These are phyloP conservation scores for Drosophila seguyi DNA, from an alignment of 1,140 invertebrate genomes.

Conservation along the genomic window DNA sequence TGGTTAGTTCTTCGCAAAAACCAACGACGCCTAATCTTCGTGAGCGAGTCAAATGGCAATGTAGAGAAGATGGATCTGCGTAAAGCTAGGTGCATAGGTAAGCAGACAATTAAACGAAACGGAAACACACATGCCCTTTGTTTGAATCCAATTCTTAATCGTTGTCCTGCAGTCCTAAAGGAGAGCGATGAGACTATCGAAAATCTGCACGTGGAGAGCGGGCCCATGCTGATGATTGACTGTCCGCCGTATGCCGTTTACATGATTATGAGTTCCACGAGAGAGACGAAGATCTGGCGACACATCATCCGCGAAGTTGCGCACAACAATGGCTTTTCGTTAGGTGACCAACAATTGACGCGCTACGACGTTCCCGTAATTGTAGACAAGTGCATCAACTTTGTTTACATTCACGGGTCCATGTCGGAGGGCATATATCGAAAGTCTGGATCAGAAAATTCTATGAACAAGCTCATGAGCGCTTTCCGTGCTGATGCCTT, in stretches of 20 bases:
- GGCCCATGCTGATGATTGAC: constrained; percentile 89
- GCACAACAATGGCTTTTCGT: constrained; percentile 90
- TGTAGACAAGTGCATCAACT: constrained; percentile 95
- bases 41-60: constrained; percentile 86
- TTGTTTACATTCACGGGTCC: constrained; percentile 93
- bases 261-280: constrained; percentile 89
- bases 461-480: constrained; percentile 90
- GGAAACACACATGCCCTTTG: background rate
- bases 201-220: constrained; percentile 86
- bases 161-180: constrained; percentile 77
- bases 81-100: constrained; percentile 92
- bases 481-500: constrained; percentile 93
- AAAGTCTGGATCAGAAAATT: constrained; percentile 90
- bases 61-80: constrained; percentile 90
- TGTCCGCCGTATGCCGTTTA: constrained; percentile 89
- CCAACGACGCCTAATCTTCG: constrained; percentile 90
- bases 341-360: constrained; percentile 94
- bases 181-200: constrained; percentile 84
- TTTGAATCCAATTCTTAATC: background rate
- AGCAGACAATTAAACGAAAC: background rate
- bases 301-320: constrained; percentile 90
- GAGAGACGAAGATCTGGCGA: constrained; percentile 90
- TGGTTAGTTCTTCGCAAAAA: constrained; percentile 90
- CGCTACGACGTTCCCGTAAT: constrained; percentile 94
- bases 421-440: constrained; percentile 95